A percentile compares a stretch with the other conserved stretches of the same genome.
Evolutionary conservation across 2,113 vertebrate species (phyloP).

Genomic region (Poeciliopsis occidentalis): DNA sequence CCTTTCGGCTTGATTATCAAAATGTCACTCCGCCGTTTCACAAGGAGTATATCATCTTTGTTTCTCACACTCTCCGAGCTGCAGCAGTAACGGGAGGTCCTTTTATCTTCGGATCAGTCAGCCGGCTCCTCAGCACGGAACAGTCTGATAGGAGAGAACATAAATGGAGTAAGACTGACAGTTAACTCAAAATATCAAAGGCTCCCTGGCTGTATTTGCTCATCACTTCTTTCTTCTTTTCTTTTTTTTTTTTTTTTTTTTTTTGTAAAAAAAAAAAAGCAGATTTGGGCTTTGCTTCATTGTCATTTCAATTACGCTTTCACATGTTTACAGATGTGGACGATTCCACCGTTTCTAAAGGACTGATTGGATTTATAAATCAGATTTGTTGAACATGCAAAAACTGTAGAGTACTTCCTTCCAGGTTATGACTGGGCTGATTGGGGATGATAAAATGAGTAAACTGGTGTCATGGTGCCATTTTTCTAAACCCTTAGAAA

Average conservation of each 20-base stretch:
- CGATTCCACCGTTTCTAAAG: background rate
- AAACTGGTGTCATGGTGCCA: too few relatives aligned
- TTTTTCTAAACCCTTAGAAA: too few relatives aligned
- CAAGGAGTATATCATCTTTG: constrained; percentile 28
- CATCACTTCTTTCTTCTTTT: background rate
- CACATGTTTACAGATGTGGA: background rate
- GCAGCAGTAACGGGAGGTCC: constrained; percentile 3
- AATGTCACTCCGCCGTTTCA: constrained; percentile 46
- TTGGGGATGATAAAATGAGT: too few relatives aligned
- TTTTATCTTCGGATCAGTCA: constrained; percentile 38
- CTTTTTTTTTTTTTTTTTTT: background rate
- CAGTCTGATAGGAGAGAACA: constrained; percentile 34
- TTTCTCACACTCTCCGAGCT: constrained; percentile 31
- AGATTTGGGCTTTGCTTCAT: background rate
- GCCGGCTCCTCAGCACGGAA: constrained; percentile 17
- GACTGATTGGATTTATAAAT: background rate
- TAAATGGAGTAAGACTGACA: constrained; percentile 11
- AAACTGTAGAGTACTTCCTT: too few relatives aligned
- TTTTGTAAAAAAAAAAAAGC: too few relatives aligned
- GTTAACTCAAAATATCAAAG: constrained; percentile 36
- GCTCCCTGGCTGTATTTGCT: background rate
- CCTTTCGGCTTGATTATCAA: constrained; percentile 55
- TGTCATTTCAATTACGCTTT: background rate
- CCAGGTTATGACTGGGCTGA: too few relatives aligned
- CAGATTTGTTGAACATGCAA: background rate